Evolutionary conservation across 2,888 invertebrate species (phyloP).

Genomic region (Coelinius sp.): DNA sequence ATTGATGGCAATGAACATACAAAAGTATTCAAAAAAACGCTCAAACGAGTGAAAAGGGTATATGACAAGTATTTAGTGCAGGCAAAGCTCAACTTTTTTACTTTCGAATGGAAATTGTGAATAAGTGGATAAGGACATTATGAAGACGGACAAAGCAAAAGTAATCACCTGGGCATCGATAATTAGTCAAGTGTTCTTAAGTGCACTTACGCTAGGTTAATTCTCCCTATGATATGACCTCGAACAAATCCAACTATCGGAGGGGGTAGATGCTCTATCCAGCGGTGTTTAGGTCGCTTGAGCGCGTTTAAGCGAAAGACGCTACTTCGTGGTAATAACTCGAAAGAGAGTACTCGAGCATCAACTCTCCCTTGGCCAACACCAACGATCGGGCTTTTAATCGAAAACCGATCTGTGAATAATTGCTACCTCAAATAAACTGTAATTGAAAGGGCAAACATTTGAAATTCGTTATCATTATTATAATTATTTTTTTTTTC

Average conservation of each 20-base stretch:
- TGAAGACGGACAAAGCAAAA: neutral
- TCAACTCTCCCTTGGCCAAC: neutral
- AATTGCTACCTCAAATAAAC: neutral
- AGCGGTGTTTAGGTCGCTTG: conserved; percentile 32
- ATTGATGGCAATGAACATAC: too few relatives aligned
- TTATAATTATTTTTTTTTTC: neutral
- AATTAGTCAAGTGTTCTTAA: conserved; percentile 8
- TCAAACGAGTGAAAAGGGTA: too few relatives aligned
- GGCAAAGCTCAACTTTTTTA: neutral
- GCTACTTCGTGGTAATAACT: conserved; percentile 32
- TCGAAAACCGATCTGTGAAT: conserved; percentile 19
- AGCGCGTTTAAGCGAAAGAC: conserved; percentile 31
- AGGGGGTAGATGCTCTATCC: neutral
- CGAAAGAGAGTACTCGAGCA: conserved; percentile 19
- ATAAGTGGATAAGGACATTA: neutral
- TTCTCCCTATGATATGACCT: neutral
- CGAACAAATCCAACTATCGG: conserved; percentile 2
- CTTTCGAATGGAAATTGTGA: neutral
- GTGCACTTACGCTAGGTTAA: neutral
- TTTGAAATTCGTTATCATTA: neutral
- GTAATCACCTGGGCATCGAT: neutral
- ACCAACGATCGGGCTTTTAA: conserved; percentile 7
- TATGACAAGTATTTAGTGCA: too few relatives aligned
- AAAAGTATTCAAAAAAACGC: too few relatives aligned
- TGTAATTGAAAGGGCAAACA: neutral